Evolutionary conservation across 2,113 vertebrate genomes (phyloP), one percentile per base, ranked within the genome.

Genomic region (Tychaedon coryphoeus): DNA sequence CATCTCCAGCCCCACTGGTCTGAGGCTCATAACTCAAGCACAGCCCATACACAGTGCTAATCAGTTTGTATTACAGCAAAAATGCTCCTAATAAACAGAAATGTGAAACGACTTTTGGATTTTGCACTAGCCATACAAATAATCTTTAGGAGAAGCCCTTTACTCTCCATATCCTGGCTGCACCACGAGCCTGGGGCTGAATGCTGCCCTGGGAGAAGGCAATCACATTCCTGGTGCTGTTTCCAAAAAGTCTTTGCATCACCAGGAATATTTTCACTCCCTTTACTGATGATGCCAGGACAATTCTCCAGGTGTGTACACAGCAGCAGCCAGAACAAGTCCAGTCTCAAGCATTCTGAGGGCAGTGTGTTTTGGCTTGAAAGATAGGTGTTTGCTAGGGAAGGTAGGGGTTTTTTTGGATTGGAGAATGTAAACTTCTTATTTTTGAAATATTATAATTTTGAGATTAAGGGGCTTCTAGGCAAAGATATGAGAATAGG

Each of bases 221-320:
- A 48, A n/a, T 20, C 10, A 0, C 28, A 18, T 15, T 10, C n/a
- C 87, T 75, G 54, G 0, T 14, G 45, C 26, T 61, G 9, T 6
- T 70, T 22, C 43, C 50, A 51, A 1, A 1, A 5, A 8, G 14
- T 7, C 42, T 54, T n/a, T 40, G 34, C 60, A 36, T 5, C 65
- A 20, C 8, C 83, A 51, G 14, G 8, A 50, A 7, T 0, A 26
- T 23, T 58, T 29, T 3, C 47, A 12, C 57, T 26, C 20, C 6
- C 34, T 19, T 5, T 6, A 2, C 9, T 16, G 18, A 14, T 19
- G 80, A n/a, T 1, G 51, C 29, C 64, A 38, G 54, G 40, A 19
- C 5, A 26, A 3, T 38, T 17, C 53, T 20, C 38, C 0, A 3
- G 8, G 40, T 24, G 26, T 6, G 12, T 0, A 5, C 0, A 48